Conservation (phyloP, 2,888 invertebrate species). For the Siphonodentalium dalli region DNA sequence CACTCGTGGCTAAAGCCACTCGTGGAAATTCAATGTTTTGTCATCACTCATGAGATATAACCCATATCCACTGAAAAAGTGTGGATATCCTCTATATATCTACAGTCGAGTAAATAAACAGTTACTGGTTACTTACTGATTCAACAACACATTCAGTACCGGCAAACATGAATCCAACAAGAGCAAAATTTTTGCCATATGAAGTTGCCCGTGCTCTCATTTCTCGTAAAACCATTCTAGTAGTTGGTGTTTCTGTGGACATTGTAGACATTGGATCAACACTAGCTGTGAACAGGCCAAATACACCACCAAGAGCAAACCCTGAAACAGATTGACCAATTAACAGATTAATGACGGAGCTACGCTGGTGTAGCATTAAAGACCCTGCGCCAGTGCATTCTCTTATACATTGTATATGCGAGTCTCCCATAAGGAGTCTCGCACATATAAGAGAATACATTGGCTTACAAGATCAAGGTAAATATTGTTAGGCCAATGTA, state of each 20-base stretch:
- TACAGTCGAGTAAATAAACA: neutral
- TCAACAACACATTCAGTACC: slow-evolving; percentile 95
- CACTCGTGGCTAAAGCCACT: too few species aligned
- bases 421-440: too few species aligned
- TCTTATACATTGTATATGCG: too few species aligned
- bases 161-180: slow-evolving; percentile 93
- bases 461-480: too few species aligned
- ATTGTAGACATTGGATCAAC: slow-evolving; percentile 82
- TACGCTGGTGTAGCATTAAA: too few species aligned
- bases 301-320: slow-evolving; percentile 90
- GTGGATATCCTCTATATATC: too few species aligned
- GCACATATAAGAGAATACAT: too few species aligned
- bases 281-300: slow-evolving; percentile 95
- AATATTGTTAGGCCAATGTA: too few species aligned
- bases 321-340: slow-evolving; percentile 70
- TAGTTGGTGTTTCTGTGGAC: slow-evolving; percentile 78
- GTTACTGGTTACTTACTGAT: slow-evolving; percentile 72
- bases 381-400: too few species aligned
- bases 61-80: too few species aligned
- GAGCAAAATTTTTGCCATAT: slow-evolving; percentile 97
- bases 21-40: too few species aligned
- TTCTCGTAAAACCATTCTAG: slow-evolving; percentile 85
- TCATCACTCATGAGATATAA: too few species aligned
- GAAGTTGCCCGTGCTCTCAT: slow-evolving; percentile 90
- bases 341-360: neutral